Evolutionary conservation across 2,113 vertebrate genomes (phyloP), one percentile per base, ranked within the genome.

Genomic region (Anolis sagrei): DNA sequence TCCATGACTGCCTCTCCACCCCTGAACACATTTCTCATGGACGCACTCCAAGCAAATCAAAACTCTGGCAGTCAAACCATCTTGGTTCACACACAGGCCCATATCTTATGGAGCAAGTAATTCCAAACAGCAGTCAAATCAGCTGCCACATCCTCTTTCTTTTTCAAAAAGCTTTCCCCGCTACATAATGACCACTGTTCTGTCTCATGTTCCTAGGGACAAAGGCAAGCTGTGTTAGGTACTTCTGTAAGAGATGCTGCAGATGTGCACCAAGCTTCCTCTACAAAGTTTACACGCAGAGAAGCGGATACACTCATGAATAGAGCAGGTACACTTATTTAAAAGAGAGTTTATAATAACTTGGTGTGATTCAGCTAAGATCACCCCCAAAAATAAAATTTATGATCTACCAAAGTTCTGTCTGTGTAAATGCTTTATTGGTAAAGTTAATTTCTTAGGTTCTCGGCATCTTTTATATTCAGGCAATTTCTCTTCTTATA

Each of bases 31-130:
- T 84, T 84, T 81, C 82, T 81, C 78, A 76, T 81, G 78, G 77
- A 84, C 21, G 19, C 18, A 23, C 72, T 81, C 78, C 78, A 88
- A 80, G 64, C 62, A 70, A 76, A 84, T 81, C 82, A 85, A 88
- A 85, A 81, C 78, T 81, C 70, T 81, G 87, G 78, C 87, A 88
- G 77, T 27, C 49, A 76, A 88, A 49, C 64, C 62, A 70, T 62
- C 78, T 80, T 70, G 87, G 62, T 81, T 81, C 82, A 81, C 34
- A 76, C 48, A 76, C 48, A 76, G 72, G 11, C 77, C 70, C 76
- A 25, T 36, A 76, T 62, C 73, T 76, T 61, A 81, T 10, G 70
- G 29, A 61, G 36, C 19, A 23, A 80, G 70, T 72, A 27, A 76
- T 84, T 76, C 77, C 82, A 76, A 81, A 73, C 77, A 76, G 61